Evolutionary conservation across 2,113 vertebrate species (phyloP).

Genomic region (Odocoileus virginianus): DNA sequence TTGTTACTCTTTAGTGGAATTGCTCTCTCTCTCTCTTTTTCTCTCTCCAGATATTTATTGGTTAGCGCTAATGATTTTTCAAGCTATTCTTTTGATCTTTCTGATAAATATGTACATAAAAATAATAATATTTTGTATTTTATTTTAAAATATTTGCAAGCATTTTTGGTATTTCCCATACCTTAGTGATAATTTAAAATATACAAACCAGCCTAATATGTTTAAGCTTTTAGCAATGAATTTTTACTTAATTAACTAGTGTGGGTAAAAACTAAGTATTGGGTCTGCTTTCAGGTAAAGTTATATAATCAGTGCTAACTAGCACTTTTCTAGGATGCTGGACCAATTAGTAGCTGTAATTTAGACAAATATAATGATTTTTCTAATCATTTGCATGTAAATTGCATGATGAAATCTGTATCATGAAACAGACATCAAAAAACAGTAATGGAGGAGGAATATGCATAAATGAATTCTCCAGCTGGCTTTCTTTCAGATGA

Average conservation of each 20-base stretch:
- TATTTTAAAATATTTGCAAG: background rate
- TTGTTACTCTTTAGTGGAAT: background rate
- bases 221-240: background rate
- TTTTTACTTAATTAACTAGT: background rate
- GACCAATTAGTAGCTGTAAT: background rate
- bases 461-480: background rate
- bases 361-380: background rate
- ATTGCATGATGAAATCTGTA: background rate
- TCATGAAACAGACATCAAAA: background rate
- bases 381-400: conserved; percentile 5
- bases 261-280: background rate
- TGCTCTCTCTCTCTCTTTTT: background rate
- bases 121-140: background rate
- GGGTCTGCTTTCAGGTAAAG: background rate
- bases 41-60: background rate
- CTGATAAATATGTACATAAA: background rate
- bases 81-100: background rate
- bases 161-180: background rate
- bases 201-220: background rate
- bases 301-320: background rate
- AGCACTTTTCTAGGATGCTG: background rate
- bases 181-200: background rate
- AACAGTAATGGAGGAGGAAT: background rate
- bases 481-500: background rate
- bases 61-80: background rate